Evolutionary conservation across 1,140 invertebrate species (phyloP), one percentile per base, ranked within the genome.

Genomic region (Aphelinus atriplicis): DNA sequence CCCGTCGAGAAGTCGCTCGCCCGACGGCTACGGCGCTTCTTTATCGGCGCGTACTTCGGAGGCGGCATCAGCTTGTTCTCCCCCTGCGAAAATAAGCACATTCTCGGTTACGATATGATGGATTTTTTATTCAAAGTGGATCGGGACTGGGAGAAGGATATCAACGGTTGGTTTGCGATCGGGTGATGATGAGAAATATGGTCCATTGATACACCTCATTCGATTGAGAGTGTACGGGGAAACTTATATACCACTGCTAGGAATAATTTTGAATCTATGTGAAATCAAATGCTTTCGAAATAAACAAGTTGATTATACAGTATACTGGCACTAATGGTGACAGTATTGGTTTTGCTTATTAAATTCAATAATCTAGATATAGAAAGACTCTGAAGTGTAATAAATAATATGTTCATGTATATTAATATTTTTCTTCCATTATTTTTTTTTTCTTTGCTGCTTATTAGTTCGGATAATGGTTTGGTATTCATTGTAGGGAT

Each of bases 1-100:
- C 4, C 46, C 0, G 47, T 56, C 1, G 83, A 78, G 10, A 89
- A 89, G 81, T 92, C 91, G n/a, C 89, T 89, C 3, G 89, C 90
- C 75, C 91, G 88, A 66, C 91, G 92, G 9, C 90, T 90, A 75
- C 89, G 87, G 3, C 91, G 87, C 79, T 93, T 91, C 77, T 92
- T 92, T 42, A 92, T 90, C 7, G 89, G 86, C 9, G 88, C 89
- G 78, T 89, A 90, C 80, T 93, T 94, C 6, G 91, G 92, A 77
- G 94, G 94, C n/a, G 91, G 90, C 90, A 94, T 94, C 84, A 89
- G 79, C 73, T 89, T 87, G 48, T 88, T 26, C 26, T 26, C 86
- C 50, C 90, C 89, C 82, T 84, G 78, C 77, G 81, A 69, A 61
- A 1, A 79, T 72, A 73, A 72, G 9, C 26, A 7, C 3, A 7